Evolutionary conservation across 2,888 invertebrate species (phyloP).

Genomic region (Caenorhabditis sp.): DNA sequence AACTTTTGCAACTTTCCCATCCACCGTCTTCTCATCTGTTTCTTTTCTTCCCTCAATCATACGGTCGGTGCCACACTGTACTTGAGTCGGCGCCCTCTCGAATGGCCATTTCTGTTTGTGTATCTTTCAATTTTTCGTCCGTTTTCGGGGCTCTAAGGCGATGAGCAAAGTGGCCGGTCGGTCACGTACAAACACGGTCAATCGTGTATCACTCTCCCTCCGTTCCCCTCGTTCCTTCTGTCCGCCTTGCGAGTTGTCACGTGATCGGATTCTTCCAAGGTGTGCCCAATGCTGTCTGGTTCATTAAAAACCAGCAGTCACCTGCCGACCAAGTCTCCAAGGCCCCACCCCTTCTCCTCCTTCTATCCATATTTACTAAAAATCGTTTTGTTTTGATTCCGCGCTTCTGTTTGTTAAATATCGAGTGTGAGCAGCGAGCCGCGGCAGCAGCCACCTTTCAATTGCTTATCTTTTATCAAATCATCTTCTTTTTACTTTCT

Average conservation of each 20-base stretch:
- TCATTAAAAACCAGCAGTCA: background rate
- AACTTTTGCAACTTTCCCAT: background rate
- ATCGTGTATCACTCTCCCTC: no score
- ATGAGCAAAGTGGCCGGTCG: constrained; percentile 38
- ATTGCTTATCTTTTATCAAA: constrained; percentile 26
- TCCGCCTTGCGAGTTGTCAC: constrained; percentile 8
- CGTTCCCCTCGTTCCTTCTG: no score
- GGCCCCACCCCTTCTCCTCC: constrained; percentile 7
- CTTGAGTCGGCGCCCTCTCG: background rate
- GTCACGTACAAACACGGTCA: constrained; percentile 52
- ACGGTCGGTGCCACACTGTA: background rate
- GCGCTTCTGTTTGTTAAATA: constrained; percentile 34
- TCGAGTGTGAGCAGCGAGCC: constrained; percentile 2
- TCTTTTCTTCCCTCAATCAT: no score
- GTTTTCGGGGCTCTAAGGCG: constrained; percentile 21
- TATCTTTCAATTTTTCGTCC: constrained; percentile 16
- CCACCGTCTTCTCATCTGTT: background rate
- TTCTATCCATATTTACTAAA: constrained; percentile 19
- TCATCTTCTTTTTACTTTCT: background rate
- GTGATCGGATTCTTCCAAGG: background rate
- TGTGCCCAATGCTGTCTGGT: constrained; percentile 3
- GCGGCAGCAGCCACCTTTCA: background rate
- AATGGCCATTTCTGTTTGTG: constrained; percentile 12
- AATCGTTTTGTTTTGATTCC: constrained; percentile 31
- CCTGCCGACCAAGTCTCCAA: background rate